Evolutionary conservation across 2,797 vertebrate genomes (phyloP).

Genomic region (Takifugu rubripes): DNA sequence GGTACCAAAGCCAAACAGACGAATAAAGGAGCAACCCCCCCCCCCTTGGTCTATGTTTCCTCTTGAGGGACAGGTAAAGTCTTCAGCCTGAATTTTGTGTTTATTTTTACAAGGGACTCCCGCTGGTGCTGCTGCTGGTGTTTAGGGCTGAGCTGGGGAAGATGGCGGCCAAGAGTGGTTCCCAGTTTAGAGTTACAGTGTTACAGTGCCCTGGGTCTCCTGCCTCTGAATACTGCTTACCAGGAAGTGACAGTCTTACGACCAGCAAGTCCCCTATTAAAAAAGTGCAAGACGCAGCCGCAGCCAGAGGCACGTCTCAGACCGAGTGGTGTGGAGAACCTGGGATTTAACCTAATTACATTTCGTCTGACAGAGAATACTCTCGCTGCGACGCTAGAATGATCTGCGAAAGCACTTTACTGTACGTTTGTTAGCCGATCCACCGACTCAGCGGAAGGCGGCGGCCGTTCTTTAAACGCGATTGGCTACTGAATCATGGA

Average conservation of each 20-base stretch:
- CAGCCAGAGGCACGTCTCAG: neutral
- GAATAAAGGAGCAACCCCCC: conserved; percentile 30
- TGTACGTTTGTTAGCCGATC: too few relatives aligned
- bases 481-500: too few relatives aligned
- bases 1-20: conserved; percentile 32
- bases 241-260: neutral
- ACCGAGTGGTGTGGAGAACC: neutral
- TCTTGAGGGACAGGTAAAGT: conserved; percentile 66
- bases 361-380: too few relatives aligned
- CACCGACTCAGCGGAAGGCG: too few relatives aligned
- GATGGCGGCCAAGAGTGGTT: conserved; percentile 19
- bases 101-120: conserved; percentile 71
- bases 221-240: conserved; percentile 9
- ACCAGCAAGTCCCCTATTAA: neutral
- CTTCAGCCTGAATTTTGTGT: conserved; percentile 57
- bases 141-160: conserved; percentile 55
- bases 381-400: too few relatives aligned
- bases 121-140: conserved; percentile 31
- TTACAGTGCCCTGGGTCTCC: conserved; percentile 33
- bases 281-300: neutral
- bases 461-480: too few relatives aligned
- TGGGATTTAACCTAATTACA: too few relatives aligned
- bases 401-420: too few relatives aligned
- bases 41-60: conserved; percentile 49
- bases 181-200: conserved; percentile 53